These are phyloP conservation scores for Sitophilus oryzae DNA, from an alignment of 1,140 invertebrate genomes.

Conservation along the genomic window DNA sequence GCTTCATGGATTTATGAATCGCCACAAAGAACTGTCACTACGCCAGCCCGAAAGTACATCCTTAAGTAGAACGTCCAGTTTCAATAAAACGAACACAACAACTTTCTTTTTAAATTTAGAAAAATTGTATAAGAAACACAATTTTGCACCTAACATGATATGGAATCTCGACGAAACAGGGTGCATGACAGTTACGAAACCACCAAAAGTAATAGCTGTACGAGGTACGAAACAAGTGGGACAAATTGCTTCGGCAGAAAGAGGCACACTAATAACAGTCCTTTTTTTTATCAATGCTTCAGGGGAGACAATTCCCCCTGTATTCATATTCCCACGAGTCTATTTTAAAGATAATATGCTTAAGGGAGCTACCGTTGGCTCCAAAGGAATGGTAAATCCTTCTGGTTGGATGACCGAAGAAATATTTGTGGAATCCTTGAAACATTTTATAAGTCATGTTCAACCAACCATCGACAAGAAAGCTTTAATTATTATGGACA, in stretches of 20 bases:
- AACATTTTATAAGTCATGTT: constrained; percentile 42
- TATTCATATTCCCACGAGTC: constrained; percentile 41
- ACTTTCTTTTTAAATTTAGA: constrained; percentile 42
- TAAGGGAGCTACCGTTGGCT: constrained; percentile 31
- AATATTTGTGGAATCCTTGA: constrained; percentile 38
- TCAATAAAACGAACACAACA: constrained; percentile 42
- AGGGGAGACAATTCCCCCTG: constrained; percentile 37
- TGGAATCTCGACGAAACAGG: constrained; percentile 47
- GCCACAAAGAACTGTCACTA: too few species aligned
- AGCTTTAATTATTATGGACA: constrained; percentile 41
- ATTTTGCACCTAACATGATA: constrained; percentile 37
- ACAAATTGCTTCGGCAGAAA: constrained; percentile 43
- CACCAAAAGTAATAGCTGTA: constrained; percentile 42
- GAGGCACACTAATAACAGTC: constrained; percentile 38
- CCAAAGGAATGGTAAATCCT: constrained; percentile 40
- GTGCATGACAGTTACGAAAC: constrained; percentile 44
- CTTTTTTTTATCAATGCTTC: constrained; percentile 33
- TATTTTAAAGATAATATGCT: constrained; percentile 44
- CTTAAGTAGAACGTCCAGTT: constrained; percentile 30
- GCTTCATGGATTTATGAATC: constrained; percentile 12
- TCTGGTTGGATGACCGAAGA: constrained; percentile 39
- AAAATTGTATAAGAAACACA: constrained; percentile 33
- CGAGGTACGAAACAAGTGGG: constrained; percentile 45
- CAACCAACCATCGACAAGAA: constrained; percentile 31
- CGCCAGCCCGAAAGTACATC: constrained; percentile 17